Base-by-base conservation (phyloP, 1,140 invertebrate species). In the Scaptodrosophila lebanonensis region DNA sequence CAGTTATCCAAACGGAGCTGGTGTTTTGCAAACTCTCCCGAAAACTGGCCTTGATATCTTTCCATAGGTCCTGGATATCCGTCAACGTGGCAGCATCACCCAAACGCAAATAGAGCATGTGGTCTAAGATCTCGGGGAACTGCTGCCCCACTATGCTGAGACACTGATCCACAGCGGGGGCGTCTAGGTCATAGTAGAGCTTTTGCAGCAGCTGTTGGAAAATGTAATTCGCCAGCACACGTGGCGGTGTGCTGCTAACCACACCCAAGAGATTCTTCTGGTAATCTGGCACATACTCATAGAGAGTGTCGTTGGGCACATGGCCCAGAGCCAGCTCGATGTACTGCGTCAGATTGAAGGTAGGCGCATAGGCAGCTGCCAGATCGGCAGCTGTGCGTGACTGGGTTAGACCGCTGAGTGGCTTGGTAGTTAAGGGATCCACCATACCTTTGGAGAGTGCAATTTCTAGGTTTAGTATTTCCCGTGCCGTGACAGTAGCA, bases 211-310 rank as follows among this genome's bases (percentile, higher is more conserved):
- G 32, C 42, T 85, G 44, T 2, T 73, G 36, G 9, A 62, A 67
- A 1, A 85, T 64, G 42, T 85, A 85, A 20, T 85, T 83, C 13
- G 77, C 73, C 27, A 82, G 4, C 11, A 58, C 44, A 2, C 49
- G 27, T 0, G 63, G 16, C 1, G 56, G 32, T 1, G 65, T 76
- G 0, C 32, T 11, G 0, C 8, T 3, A 1, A 85, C 4, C 2
- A 83, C 16, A 0, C 13, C 12, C 16, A 17, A 7, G n/a, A 85
- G n/a, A 13, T 69, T 63, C 0, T 12, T 30, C 7, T 67, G 56
- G 17, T 85, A 85, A 12, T 43, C 63, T 12, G 66, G 58, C 25
- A 67, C 70, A 6, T 82, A 76, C 27, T 83, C 73, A 45, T 68
- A 85, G 2, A 71, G 38, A 1, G 40, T 47, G 15, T 69, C 64